Base-by-base conservation (phyloP, 2,113 vertebrate genomes). In the Oxyura jamaicensis region DNA sequence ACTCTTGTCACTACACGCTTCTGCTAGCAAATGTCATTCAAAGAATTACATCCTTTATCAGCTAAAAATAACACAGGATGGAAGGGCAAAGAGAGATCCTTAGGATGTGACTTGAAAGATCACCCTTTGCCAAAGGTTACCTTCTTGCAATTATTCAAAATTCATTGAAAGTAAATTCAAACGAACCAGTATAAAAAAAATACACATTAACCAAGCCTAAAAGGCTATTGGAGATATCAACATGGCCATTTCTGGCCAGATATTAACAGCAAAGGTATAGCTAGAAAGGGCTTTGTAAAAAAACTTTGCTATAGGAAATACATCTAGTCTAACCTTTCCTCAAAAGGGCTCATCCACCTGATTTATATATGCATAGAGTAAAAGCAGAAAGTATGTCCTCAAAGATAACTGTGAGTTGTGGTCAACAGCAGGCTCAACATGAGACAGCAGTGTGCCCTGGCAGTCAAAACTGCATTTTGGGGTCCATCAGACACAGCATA, bases 151-250 rank as follows among this genome's bases (percentile, higher is more conserved):
- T 48, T 74, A 60, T 2, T 42, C 10, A 26, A 56, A 77, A 23
- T 66, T 62, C 9, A 65, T 3, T 25, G 18, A 89, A 83, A 83
- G 31, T 65, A 83, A 73, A 81, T 73, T 33, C 29, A 83, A 65
- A 69, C 15, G 6, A 91, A 15, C 8, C 22, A 69, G 26, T 18
- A 66, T 20, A 14, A 66, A 35, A 48, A 22, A 66, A 3, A 13
- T 6, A 52, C 1, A 56, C 33, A 68, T 69, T 73, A 25, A 68
- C 76, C 31, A 87, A 42, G 26, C 23, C 36, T 78, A 1, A 10
- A 5, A 35, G 31, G 10, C 10, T 48, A 22, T 72, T 0, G 0
- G 25, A 50, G 80, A 39, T 2, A 13, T 17, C 42, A 59, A 8
- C 29, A 35, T 8, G 59, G 13, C 11, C 63, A 28, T 60, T 88